Conservation (phyloP, 2,113 vertebrate species). For the Austrofundulus limnaeus region DNA sequence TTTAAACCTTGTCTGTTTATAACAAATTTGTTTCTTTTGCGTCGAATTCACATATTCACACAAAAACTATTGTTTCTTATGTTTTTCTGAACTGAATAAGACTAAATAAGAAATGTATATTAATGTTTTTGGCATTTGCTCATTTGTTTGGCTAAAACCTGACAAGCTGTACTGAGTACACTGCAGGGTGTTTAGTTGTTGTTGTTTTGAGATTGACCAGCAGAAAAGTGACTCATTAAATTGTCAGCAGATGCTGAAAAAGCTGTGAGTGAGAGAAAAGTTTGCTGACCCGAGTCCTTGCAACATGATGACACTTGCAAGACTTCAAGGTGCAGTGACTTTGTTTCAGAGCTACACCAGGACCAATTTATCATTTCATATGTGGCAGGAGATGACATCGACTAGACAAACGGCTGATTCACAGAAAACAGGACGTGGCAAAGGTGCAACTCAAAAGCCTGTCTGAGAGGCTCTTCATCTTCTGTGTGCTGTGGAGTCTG, state of each 20-base stretch:
- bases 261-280: conserved; percentile 7
- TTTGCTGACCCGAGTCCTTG: conserved; percentile 14
- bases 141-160: not conserved
- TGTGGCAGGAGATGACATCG: conserved; percentile 9
- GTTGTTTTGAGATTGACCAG: conserved; percentile 13
- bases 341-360: conserved; percentile 50
- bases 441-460: conserved; percentile 37
- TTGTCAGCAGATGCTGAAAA: conserved; percentile 7
- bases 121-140: not conserved
- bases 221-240: conserved; percentile 16
- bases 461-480: conserved; percentile 22
- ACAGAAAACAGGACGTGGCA: conserved; percentile 27
- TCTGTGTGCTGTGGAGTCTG: not conserved
- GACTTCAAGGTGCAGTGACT: conserved; percentile 30
- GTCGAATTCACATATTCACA: no score
- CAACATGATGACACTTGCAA: conserved; percentile 2
- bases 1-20: no score
- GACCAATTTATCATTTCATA: conserved; percentile 50
- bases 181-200: not conserved
- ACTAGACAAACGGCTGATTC: conserved; percentile 35
- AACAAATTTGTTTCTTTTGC: no score
- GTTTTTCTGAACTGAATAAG: not conserved
- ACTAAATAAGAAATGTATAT: not conserved
- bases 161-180: not conserved
- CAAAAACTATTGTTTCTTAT: not conserved